phyloP scores from a whole-genome alignment of 2,888 invertebrate genomes.

The Ferrisia virgata region DNA sequence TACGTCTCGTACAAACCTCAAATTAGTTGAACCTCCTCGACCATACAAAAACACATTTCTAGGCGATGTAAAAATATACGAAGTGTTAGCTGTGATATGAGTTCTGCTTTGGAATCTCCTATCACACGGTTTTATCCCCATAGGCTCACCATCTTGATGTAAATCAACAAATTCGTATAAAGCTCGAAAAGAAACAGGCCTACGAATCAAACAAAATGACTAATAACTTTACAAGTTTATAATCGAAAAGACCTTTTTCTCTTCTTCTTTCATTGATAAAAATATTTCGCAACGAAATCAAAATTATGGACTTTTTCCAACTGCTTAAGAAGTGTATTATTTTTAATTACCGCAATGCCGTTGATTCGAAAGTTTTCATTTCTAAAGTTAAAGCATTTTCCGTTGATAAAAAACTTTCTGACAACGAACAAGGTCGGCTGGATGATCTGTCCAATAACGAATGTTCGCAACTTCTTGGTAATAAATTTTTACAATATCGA shows the following conservation, averaged over 20 bases:
- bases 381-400: constrained; percentile 78
- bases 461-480: constrained; percentile 80
- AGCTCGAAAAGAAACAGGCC: constrained; percentile 79
- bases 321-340: no score
- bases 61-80: constrained; percentile 68
- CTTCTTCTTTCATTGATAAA: no score
- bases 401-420: constrained; percentile 79
- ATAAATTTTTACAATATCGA: constrained; percentile 75
- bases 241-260: no score
- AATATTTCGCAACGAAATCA: neutral
- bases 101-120: constrained; percentile 66
- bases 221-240: no score
- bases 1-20: constrained; percentile 67
- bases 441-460: constrained; percentile 62
- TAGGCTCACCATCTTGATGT: constrained; percentile 78
- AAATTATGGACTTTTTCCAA: no score
- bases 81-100: constrained; percentile 51
- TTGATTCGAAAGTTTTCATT: constrained; percentile 74
- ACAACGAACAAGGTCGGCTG: constrained; percentile 72
- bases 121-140: constrained; percentile 64
- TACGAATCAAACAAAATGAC: constrained; percentile 51
- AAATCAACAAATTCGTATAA: constrained; percentile 86
- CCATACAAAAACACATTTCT: constrained; percentile 82
- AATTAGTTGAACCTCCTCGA: constrained; percentile 75
- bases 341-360: constrained; percentile 69